Evolutionary conservation across 2,797 vertebrate genomes (phyloP), one percentile per base, ranked within the genome.

Genomic region (Manis pentadactyla): DNA sequence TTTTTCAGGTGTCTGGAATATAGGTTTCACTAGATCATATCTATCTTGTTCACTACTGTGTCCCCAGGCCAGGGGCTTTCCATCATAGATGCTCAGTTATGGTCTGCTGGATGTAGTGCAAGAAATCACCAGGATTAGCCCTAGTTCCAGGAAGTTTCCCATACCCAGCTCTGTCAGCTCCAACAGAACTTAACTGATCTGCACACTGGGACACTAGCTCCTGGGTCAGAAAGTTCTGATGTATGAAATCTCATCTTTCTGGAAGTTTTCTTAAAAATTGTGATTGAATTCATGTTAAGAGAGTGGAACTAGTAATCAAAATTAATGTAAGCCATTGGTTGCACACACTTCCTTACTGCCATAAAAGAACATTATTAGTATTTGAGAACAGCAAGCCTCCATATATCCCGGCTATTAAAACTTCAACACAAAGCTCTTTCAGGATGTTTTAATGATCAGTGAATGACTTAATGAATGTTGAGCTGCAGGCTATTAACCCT

Each of bases 401-500:
- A 82, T 97, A 96, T 95, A 95, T 79, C 97, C 85, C 88, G 95
- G 97, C 96, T 96, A 91, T 97, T 97, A 98, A 97, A 97, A 94
- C 94, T 96, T 97, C 93, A 93, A 83, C 90, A 97, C 93, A 97
- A 93, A 97, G 95, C 95, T 92, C 74, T 97, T 98, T 88, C 94
- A 97, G 96, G 96, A 95, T 94, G 94, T 97, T 97, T 98, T 97
- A 98, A 98, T 98, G 98, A 98, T 98, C 96, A 97, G 87, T 77
- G 96, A 97, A 88, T 97, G 95, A 97, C 97, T 98, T 98, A 98
- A 98, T 97, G 97, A 98, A 97, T 93, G 95, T 94, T 82, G 95
- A 97, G 87, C 97, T 98, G 95, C 85, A 98, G 95, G 94, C 95
- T 98, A 97, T 98, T 99, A 99, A 98, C 97, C 94, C 97, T 95